Evolutionary conservation across 2,113 vertebrate genomes (phyloP).

Genomic region (Notechis scutatus): DNA sequence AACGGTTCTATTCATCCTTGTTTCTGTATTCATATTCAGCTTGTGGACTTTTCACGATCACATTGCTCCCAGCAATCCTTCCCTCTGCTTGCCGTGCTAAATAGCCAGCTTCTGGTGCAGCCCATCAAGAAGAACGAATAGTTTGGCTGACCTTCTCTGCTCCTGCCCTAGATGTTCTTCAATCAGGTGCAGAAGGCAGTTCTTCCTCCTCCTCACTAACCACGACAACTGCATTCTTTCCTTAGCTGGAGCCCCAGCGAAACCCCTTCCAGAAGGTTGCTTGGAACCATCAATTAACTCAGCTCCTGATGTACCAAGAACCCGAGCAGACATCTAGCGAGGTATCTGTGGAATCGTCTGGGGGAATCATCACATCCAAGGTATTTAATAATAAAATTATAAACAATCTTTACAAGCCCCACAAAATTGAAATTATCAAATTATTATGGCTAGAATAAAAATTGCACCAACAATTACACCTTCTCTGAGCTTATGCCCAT

Average conservation of each 20-base stretch:
- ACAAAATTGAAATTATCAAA: background rate
- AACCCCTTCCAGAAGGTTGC: background rate
- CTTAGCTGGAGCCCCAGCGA: background rate
- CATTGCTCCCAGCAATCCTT: background rate
- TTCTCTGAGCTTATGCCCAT: background rate
- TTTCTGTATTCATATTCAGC: background rate
- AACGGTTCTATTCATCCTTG: background rate
- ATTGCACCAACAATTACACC: background rate
- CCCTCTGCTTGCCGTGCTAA: background rate
- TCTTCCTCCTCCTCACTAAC: background rate
- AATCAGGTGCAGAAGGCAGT: background rate
- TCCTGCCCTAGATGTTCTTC: background rate
- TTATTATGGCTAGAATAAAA: background rate
- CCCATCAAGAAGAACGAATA: background rate
- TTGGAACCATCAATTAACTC: background rate
- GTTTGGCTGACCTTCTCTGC: background rate
- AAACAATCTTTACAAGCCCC: fast-evolving
- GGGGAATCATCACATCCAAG: background rate
- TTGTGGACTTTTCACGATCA: background rate
- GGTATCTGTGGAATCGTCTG: background rate
- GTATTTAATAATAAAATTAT: background rate
- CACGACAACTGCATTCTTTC: background rate
- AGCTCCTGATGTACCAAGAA: background rate
- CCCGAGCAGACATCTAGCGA: background rate
- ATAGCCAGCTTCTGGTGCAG: background rate